Percentiles rank a stretch among this genome's conserved stretches.
Conservation (phyloP, 1,140 invertebrate genomes). For the Littorina saxatilis region DNA sequence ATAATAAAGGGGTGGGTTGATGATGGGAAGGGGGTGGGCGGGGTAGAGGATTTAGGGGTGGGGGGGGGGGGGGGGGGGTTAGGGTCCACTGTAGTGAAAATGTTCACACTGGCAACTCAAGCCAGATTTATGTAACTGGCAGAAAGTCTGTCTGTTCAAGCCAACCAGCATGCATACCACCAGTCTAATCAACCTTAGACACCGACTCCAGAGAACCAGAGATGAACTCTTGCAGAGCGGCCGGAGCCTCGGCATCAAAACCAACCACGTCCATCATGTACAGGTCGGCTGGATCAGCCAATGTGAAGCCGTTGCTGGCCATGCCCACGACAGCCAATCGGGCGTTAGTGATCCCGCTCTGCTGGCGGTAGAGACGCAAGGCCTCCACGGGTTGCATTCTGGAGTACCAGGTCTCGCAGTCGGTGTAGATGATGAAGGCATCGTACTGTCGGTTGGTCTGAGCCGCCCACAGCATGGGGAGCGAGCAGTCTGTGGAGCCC, state of each 20-base stretch:
- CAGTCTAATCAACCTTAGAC: not conserved
- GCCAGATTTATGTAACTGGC: too few relatives aligned
- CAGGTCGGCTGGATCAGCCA: slow-evolving; percentile 77
- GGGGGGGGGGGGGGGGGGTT: too few relatives aligned
- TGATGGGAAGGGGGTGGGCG: too few relatives aligned
- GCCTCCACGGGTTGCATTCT: slow-evolving; percentile 59
- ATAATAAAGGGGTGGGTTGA: too few relatives aligned
- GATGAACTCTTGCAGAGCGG: slow-evolving; percentile 75
- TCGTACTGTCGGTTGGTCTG: slow-evolving; percentile 75
- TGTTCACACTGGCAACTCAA: too few relatives aligned
- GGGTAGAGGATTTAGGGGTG: too few relatives aligned
- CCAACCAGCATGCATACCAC: too few relatives aligned
- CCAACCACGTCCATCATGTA: slow-evolving; percentile 81
- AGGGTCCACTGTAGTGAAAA: too few relatives aligned
- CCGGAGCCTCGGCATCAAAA: slow-evolving; percentile 80
- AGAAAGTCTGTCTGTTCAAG: too few relatives aligned
- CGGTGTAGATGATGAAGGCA: slow-evolving; percentile 71
- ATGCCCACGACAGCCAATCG: slow-evolving; percentile 79
- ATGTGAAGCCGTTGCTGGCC: slow-evolving; percentile 74
- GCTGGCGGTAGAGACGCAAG: slow-evolving; percentile 57
- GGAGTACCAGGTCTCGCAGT: slow-evolving; percentile 64
- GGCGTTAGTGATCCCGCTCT: slow-evolving; percentile 52
- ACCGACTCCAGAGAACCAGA: not conserved
- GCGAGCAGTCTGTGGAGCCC: slow-evolving; percentile 76
- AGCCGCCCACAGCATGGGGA: slow-evolving; percentile 80